Percentiles rank a stretch among this genome's conserved stretches.
Conservation (phyloP, 2,797 vertebrate species). For the Lithobates sylvaticus region DNA sequence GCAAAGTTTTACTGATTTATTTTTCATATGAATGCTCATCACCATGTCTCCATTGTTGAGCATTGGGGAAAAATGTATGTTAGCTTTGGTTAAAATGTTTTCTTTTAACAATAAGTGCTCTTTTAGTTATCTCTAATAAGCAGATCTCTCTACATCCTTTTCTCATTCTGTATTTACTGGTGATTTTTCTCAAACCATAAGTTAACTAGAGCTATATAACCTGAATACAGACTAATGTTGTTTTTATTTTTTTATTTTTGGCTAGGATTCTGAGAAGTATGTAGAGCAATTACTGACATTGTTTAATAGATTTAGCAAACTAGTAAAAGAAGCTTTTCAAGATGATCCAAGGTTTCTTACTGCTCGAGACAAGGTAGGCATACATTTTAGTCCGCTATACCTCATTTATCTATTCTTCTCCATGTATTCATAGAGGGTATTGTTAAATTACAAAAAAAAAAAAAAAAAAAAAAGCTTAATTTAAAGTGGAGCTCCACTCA, state of each 20-base stretch:
- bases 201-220: neutral
- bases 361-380: conserved; percentile 92
- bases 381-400: neutral
- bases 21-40: too few species aligned
- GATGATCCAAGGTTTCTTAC: conserved; percentile 98
- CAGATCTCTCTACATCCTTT: too few species aligned
- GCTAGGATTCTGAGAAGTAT: conserved; percentile 97
- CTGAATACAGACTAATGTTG: neutral
- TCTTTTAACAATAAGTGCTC: too few species aligned
- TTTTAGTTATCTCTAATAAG: too few species aligned
- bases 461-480: too few species aligned
- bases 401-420: neutral
- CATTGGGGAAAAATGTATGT: too few species aligned
- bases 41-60: neutral
- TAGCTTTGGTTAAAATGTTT: too few species aligned
- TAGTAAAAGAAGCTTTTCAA: conserved; percentile 98
- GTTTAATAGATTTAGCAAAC: conserved; percentile 98
- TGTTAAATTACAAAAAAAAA: too few species aligned
- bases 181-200: too few species aligned
- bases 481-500: too few species aligned
- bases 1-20: too few species aligned
- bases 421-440: neutral
- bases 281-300: conserved; percentile 97
- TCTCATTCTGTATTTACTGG: too few species aligned
- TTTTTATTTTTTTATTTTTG: conserved; percentile 61